Evolutionary conservation across 2,888 invertebrate genomes (phyloP), one percentile per base, ranked within the genome.

Genomic region (Lycocerus yunnanus): DNA sequence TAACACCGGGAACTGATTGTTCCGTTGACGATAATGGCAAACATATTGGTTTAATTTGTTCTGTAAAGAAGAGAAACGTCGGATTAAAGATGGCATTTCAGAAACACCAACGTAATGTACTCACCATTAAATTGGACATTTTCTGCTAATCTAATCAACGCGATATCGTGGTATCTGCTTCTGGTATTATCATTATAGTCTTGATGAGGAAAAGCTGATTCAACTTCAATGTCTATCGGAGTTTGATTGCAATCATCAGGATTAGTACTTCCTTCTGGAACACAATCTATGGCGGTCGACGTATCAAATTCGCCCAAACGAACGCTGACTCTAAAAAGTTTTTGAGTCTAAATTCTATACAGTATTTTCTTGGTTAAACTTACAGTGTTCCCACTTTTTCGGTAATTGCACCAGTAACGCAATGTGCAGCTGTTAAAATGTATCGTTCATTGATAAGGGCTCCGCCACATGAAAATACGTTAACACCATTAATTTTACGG

Each of bases 271-370:
- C 76, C 76, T 16, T 69, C 60, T 3, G 68, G 75, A 6, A 86
- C 80, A 78, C 90, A 90, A 81, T 90, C 90, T 0, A n/a, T n/a
- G 0, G 83, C 85, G 18, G 84, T 84, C 1, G 78, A 78, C 0
- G 84, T 87, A 81, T 90, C 86, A 81, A 87, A 88, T 82, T 90
- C 90, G 2, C 90, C 89, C 1, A 90, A 84, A 69, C 87, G 78
- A 1, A 86, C 83, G 27, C 80, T 81, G 3, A 78, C 77, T 68
- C 86, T 86, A 73, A 71, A 80, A 72, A 66, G 27, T 3, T 16
- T 66, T n/a, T 8, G 8, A 14, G 14, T 9, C 6, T 9, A 14
- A n/a, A 14, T 14, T n/a, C 6, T n/a, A 14, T 24, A 14, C 14
- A 27, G 10, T 27, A 1, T 66, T 66, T 14, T n/a, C 4, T 21